Base-by-base conservation (phyloP, 92 coral and sea anemone genomes). In the Umimayanthus kanabou region DNA sequence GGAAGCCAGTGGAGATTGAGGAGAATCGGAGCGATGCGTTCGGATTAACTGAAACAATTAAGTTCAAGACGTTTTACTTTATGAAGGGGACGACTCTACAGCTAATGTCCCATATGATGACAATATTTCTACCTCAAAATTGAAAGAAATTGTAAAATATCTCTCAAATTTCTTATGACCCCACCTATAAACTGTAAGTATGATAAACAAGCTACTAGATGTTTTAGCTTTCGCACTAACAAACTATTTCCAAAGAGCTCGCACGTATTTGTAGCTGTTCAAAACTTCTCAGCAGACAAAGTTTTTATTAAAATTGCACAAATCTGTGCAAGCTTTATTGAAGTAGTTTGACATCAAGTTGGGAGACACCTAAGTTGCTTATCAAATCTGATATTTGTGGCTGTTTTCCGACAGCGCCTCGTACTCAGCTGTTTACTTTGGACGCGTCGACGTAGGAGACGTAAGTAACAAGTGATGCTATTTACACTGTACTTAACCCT, bases 401-500 rank as follows among this genome's bases (percentile, higher is more conserved):
- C 33, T 39, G 37, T 25, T 71, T 37, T 39, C 79, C 86, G 88
- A 43, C 76, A 95, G 98, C 26, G 98, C 98, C 15, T 87, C 91
- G 10, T 95, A 95, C 67, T 61, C 98, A 22, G 98, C 98, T 33
- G 80, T 92, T 26, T 95, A 88, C 85, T 95, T 78, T 81, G 98
- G 98, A 29, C 93, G 90, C 33, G 67, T 92, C 50, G 92, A 87
- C n/a, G 96, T 94, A 80, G 96, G 96, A 26, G 81, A 82, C 75
- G 98, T 95, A 49, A 81, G 94, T 85, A 70, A 28, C 42, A 77
- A 10, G 22, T 25, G n/a, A 6, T 53, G 66, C 58, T 53, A 1
- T 53, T 53, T 53, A 0, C 58, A 53, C 66, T 57, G 20, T 42
- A 33, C 37, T 33, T 33, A 33, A 33, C 37, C 37, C 2, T 33